A percentile compares a stretch with the other conserved stretches of the same genome.
phyloP scores from a whole-genome alignment of 2,113 vertebrate species.

The Promerops cafer region DNA sequence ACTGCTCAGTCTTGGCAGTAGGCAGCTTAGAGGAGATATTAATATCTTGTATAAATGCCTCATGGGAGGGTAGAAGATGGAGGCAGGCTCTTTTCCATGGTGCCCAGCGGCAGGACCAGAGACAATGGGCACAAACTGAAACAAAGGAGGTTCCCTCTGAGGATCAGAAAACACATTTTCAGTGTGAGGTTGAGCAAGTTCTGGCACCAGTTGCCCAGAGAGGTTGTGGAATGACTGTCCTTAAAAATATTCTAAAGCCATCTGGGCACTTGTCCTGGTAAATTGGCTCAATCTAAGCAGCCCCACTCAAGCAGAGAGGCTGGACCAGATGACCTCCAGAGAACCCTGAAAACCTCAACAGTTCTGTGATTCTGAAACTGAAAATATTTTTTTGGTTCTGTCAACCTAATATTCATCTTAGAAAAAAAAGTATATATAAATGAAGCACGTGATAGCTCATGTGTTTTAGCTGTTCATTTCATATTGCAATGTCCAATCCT shows the following conservation, averaged over 20 bases:
- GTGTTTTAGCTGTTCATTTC: background rate
- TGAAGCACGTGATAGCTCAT: background rate
- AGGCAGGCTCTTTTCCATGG: no score
- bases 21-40: no score
- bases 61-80: no score
- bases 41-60: no score
- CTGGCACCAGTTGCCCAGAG: background rate
- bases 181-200: no score
- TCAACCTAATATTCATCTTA: background rate
- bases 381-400: background rate
- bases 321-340: background rate
- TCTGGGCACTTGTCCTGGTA: background rate
- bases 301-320: background rate
- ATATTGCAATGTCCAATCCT: background rate
- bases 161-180: no score
- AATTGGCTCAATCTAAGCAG: background rate
- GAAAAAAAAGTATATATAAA: background rate
- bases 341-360: background rate
- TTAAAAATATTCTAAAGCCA: background rate
- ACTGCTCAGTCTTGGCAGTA: no score
- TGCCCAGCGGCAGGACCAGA: no score
- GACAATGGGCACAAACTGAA: no score
- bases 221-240: background rate
- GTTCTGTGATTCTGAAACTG: background rate
- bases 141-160: no score